These are phyloP conservation scores for Misgurnus anguillicaudatus DNA, from an alignment of 2,113 vertebrate genomes.

Conservation along the genomic window DNA sequence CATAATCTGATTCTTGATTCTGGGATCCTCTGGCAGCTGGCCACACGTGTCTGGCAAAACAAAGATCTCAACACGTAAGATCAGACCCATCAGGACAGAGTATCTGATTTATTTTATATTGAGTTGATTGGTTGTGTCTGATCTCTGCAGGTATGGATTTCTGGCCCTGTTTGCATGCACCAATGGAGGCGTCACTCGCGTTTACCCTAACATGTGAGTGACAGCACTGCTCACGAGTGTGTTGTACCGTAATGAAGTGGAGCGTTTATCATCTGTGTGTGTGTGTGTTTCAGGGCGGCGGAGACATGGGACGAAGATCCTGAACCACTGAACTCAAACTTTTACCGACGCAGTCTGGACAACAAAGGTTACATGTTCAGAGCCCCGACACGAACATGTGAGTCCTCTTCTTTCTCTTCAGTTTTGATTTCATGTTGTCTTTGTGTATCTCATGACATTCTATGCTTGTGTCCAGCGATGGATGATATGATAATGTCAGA, in stretches of 20 bases:
- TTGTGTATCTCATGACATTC: background rate
- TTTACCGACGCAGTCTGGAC: constrained; percentile 92
- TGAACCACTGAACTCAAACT: constrained; percentile 94
- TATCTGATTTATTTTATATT: background rate
- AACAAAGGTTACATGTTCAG: constrained; percentile 95
- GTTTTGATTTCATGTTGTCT: no score
- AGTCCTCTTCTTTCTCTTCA: constrained; percentile 59
- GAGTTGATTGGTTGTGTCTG: background rate
- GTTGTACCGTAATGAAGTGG: background rate
- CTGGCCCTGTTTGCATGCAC: constrained; percentile 95
- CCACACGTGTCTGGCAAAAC: constrained; percentile 91
- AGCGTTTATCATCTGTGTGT: background rate
- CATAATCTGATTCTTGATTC: constrained; percentile 97
- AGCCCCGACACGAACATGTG: constrained; percentile 82
- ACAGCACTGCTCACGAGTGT: background rate
- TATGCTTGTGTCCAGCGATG: constrained; percentile 53
- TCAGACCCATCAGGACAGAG: background rate
- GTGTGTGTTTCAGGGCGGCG: constrained; percentile 78
- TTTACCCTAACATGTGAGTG: constrained; percentile 95
- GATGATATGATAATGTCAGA: constrained; percentile 80
- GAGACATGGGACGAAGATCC: constrained; percentile 94
- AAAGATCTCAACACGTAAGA: constrained; percentile 93
- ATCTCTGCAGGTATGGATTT: constrained; percentile 86
- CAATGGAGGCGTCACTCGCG: constrained; percentile 90
- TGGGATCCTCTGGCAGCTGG: constrained; percentile 89